Percentiles rank a stretch among this genome's conserved stretches.
phyloP scores from a whole-genome alignment of 2,113 vertebrate species.

The Epinephelus cyanopodus region DNA sequence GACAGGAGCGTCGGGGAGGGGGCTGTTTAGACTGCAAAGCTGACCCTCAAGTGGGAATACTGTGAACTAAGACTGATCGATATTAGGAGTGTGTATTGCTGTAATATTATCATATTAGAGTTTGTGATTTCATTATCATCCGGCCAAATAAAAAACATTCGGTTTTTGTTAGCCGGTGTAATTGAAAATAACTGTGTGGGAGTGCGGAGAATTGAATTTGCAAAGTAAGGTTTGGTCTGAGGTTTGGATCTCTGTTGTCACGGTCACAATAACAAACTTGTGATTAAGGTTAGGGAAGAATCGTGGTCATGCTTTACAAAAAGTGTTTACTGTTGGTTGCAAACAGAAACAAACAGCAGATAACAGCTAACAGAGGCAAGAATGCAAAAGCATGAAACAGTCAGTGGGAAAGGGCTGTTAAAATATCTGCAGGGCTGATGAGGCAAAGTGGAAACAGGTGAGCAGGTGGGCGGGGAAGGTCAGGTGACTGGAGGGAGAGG shows the following conservation, averaged over 20 bases:
- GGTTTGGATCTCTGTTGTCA: background rate
- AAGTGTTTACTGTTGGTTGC: background rate
- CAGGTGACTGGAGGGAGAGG: background rate
- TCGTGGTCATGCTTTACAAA: background rate
- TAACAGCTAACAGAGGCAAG: background rate
- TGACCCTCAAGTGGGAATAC: conserved; percentile 36
- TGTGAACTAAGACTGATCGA: background rate
- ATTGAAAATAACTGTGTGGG: background rate
- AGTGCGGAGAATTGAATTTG: too few species aligned
- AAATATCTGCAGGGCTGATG: conserved; percentile 7
- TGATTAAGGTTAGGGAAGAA: background rate
- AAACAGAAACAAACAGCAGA: background rate
- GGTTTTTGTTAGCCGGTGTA: background rate
- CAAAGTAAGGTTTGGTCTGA: too few species aligned
- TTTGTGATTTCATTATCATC: background rate
- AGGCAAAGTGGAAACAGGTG: conserved; percentile 6
- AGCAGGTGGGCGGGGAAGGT: background rate
- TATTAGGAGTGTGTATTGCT: conserved; percentile 1
- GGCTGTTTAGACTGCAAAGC: conserved; percentile 70
- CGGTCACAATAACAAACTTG: background rate
- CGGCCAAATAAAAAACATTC: background rate
- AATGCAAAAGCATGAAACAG: background rate
- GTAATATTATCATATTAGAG: background rate
- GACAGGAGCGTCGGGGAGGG: conserved; percentile 46
- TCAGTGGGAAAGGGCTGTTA: background rate